These are phyloP conservation scores for Agrilus biguttatus DNA, from an alignment of 2,888 invertebrate species.

Conservation along the genomic window DNA sequence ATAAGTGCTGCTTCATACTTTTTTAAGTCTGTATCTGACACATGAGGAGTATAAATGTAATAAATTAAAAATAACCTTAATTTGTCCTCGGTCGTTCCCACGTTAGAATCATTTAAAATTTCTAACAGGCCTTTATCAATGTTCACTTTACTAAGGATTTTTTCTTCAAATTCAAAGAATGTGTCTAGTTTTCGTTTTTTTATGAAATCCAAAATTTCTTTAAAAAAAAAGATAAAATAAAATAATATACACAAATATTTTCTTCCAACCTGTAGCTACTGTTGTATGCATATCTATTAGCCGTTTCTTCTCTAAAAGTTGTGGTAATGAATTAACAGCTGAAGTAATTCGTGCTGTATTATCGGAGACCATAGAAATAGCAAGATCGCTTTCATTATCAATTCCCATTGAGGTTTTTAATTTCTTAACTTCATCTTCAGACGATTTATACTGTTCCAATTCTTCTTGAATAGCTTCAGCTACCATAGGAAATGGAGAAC, in stretches of 20 bases:
- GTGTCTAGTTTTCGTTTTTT: conserved; percentile 86
- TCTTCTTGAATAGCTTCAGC: conserved; percentile 99
- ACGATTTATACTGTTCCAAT: conserved; percentile 76
- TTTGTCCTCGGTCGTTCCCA: conserved; percentile 84
- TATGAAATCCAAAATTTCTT: conserved; percentile 63
- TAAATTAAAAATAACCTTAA: conserved; percentile 85
- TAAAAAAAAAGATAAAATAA: conserved; percentile 5
- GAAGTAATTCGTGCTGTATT: conserved; percentile 87
- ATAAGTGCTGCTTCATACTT: conserved; percentile 67
- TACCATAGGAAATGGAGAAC: conserved; percentile 84
- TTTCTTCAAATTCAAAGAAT: conserved; percentile 96
- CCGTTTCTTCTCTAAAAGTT: conserved; percentile 91
- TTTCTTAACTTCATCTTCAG: conserved; percentile 94
- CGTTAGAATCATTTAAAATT: conserved; percentile 70
- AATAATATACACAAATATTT: not conserved
- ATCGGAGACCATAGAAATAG: conserved; percentile 76
- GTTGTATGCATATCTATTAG: conserved; percentile 98
- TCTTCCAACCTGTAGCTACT: conserved; percentile 68
- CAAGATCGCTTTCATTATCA: conserved; percentile 76
- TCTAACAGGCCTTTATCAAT: conserved; percentile 78
- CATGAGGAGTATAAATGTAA: conserved; percentile 69
- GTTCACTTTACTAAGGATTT: conserved; percentile 80
- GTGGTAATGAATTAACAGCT: conserved; percentile 91
- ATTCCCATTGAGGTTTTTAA: conserved; percentile 90
- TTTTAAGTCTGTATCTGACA: conserved; percentile 71